phyloP scores from a whole-genome alignment of 2,797 vertebrate species.

The Rhinogobio ventralis region DNA sequence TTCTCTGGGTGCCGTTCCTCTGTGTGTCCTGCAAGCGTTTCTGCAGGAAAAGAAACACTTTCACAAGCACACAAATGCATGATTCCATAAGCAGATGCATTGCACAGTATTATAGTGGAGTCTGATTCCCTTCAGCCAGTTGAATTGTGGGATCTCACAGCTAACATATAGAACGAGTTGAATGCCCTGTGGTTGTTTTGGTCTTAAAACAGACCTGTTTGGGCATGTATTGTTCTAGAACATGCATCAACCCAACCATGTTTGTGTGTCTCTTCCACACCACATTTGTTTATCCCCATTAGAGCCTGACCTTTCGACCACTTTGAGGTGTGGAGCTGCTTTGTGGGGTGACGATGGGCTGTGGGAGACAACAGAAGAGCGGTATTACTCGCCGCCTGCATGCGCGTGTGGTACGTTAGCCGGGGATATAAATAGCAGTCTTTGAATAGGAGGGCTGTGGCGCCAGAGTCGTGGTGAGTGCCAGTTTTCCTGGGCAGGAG shows the following conservation, averaged over 20 bases:
- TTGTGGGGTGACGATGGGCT: conserved; percentile 51
- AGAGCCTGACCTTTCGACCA: conserved; percentile 68
- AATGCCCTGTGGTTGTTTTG: conserved; percentile 31
- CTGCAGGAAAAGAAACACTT: not conserved
- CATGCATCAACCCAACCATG: conserved; percentile 44
- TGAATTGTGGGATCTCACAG: not conserved
- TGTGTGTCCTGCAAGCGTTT: conserved; percentile 7
- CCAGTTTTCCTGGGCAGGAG: conserved; percentile 68
- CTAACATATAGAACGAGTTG: not conserved
- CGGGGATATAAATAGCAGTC: conserved; percentile 81
- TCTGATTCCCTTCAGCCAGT: not conserved
- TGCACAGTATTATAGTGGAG: not conserved
- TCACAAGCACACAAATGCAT: not conserved
- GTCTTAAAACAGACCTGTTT: conserved; percentile 43
- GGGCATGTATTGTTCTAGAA: conserved; percentile 46
- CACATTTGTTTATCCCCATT: conserved; percentile 70
- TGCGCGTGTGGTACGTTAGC: conserved; percentile 65
- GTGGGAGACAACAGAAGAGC: conserved; percentile 62
- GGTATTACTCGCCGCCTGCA: conserved; percentile 51
- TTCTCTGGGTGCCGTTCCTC: conserved; percentile 49
- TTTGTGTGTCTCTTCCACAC: conserved; percentile 43
- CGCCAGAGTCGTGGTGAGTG: conserved; percentile 74
- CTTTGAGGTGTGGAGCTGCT: conserved; percentile 65
- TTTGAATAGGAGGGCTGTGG: conserved; percentile 77
- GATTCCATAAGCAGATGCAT: not conserved